Evolutionary conservation across 2,797 vertebrate species (phyloP), one percentile per base, ranked within the genome.

Genomic region (Carapus acus): DNA sequence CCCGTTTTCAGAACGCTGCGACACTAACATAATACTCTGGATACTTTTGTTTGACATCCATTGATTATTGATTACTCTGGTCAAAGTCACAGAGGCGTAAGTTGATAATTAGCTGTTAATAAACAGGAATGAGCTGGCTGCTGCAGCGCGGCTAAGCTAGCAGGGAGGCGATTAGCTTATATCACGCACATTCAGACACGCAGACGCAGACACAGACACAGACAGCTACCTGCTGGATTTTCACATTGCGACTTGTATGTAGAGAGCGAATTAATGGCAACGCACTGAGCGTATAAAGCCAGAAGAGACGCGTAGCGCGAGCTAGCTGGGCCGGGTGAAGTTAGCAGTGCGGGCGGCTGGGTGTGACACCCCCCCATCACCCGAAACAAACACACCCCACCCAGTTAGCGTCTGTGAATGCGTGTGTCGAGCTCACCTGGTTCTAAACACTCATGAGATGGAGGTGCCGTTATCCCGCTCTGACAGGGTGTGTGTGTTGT

Each of bases 351-450:
- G 81, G 75, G 77, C 67, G 80, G 73, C 16, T 48, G 49, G 38
- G 22, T n/a, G 38, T 41, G 77, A 67, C 76, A 54, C 62, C 48
- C n/a, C 24, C 21, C 39, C 38, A 5, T 27, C 24, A 27, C 40
- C 3, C 44, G 40, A 15, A 48, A 39, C 3, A 36, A 47, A 53
- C 63, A 54, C 50, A 16, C n/a, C n/a, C n/a, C n/a, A n/a, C n/a
- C n/a, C n/a, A n/a, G n/a, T n/a, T n/a, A n/a, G n/a, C n/a, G n/a
- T n/a, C n/a, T n/a, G n/a, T n/a, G n/a, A 37, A 53, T 31, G 22
- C 15, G 36, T 16, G 18, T 23, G 1, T 8, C n/a, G 2, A n/a
- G 9, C 85, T 87, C 71, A 90, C 87, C 86, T 83, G 71, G 48
- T 43, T 78, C 76, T 85, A 84, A 15, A 66, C 71, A 74, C 15